Evolutionary conservation across 2,888 invertebrate species (phyloP).

Genomic region (Prenolepis imparis): DNA sequence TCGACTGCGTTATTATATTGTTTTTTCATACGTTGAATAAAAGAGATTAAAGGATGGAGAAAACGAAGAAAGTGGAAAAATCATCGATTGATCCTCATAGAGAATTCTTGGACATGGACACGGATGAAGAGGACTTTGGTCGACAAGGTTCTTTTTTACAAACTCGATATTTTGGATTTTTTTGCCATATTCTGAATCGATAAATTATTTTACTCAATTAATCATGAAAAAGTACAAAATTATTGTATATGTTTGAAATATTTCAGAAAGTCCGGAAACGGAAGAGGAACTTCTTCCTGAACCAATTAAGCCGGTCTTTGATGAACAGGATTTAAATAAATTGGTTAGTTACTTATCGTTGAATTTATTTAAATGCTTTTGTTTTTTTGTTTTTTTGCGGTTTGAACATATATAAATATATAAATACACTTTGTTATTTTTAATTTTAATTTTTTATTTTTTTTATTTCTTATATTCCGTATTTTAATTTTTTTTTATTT

Average conservation of each 20-base stretch:
- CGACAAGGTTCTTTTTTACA: conserved; percentile 77
- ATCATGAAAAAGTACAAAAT: background rate
- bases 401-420: background rate
- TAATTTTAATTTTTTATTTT: background rate
- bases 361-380: background rate
- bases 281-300: conserved; percentile 83
- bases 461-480: background rate
- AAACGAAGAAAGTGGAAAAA: conserved; percentile 73
- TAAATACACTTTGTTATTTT: background rate
- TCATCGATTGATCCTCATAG: conserved; percentile 74
- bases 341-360: conserved; percentile 85
- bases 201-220: too few species aligned
- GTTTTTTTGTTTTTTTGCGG: background rate
- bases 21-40: background rate
- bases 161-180: background rate
- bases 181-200: background rate
- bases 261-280: conserved; percentile 84
- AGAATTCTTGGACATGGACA: conserved; percentile 84
- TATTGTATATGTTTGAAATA: background rate
- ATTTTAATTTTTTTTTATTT: too few species aligned
- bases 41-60: conserved; percentile 56
- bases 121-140: conserved; percentile 84
- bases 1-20: background rate
- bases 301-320: conserved; percentile 89
- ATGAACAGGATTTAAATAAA: conserved; percentile 88